Base-by-base conservation (phyloP, 1,140 invertebrate genomes). In the Carposina sasakii region DNA sequence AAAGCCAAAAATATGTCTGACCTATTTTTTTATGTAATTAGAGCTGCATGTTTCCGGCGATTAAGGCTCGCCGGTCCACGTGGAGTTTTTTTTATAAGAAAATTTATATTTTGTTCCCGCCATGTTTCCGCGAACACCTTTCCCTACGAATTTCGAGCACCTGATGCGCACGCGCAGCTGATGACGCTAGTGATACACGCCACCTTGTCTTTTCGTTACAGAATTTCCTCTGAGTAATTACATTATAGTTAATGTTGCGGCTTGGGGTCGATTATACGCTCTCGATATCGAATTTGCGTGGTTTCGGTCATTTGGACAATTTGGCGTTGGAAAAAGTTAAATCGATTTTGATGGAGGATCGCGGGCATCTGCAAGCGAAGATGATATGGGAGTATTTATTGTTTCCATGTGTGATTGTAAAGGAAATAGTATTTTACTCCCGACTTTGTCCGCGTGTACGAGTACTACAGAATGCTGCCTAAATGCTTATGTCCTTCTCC, bases 151-250 rank as follows among this genome's bases (percentile, higher is more conserved):
- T 63, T 71, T 76, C 50, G 66, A 60, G 64, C 75, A 76, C 73
- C 77, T 81, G 75, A 81, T 71, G 55, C 47, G 58, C 59, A 20
- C 28, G 60, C 60, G 68, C 74, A 75, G 73, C 73, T 78, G 71
- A 75, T 70, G 51, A 58, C 45, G 56, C 59, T 61, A 70, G 55
- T 60, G 53, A 34, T 34, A 34, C 33, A 34, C 2, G 15, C 33
- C 77, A 81, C 77, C 75, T 81, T 81, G 76, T 71, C 67, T 65
- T 71, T 79, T 76, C 65, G 75, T 77, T 81, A 67, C 63, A 65
- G 71, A 76, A 72, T 74, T 76, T 73, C 67, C 65, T 72, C 62
- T 64, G 58, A 58, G 57, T 73, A 77, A 77, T 77, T 72, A 71
- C 49, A 59, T 55, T 63, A 60, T 59, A 61, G 61, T 64, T 60